Percentiles rank a stretch among this genome's conserved stretches.
phyloP scores from a whole-genome alignment of 2,113 vertebrate species.

The Spea multiplicata region DNA sequence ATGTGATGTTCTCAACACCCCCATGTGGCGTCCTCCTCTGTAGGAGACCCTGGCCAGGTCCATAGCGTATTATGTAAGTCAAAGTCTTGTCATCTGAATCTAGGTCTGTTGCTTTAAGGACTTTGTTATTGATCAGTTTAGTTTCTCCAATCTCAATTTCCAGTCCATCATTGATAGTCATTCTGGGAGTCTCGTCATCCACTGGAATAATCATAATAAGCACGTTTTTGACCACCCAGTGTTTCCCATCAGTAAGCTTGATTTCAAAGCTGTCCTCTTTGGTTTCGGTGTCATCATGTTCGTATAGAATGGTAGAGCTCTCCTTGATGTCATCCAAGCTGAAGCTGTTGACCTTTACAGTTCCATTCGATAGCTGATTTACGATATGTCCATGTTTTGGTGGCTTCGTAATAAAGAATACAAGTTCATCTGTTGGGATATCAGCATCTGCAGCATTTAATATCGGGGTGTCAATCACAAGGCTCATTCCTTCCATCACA shows the following conservation, averaged over 20 bases:
- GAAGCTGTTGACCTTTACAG: slow-evolving; percentile 79
- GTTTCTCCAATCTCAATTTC: slow-evolving; percentile 86
- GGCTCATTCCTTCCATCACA: slow-evolving; percentile 95
- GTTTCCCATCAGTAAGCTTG: slow-evolving; percentile 83
- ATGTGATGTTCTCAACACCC: slow-evolving; percentile 75
- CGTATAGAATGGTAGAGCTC: slow-evolving; percentile 87
- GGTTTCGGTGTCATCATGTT: slow-evolving; percentile 91
- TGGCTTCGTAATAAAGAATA: slow-evolving; percentile 75
- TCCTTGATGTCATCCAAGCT: slow-evolving; percentile 87
- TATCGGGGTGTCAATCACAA: slow-evolving; percentile 87
- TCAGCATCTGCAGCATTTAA: slow-evolving; percentile 85
- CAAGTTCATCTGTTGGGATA: slow-evolving; percentile 76
- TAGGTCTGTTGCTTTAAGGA: slow-evolving; percentile 89
- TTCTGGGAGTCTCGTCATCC: slow-evolving; percentile 92
- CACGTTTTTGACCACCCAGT: slow-evolving; percentile 71
- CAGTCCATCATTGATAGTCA: slow-evolving; percentile 89
- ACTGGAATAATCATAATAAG: slow-evolving; percentile 85
- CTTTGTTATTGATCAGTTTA: slow-evolving; percentile 74
- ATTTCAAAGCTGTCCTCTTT: slow-evolving; percentile 84
- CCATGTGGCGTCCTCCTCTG: slow-evolving; percentile 69
- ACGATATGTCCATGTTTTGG: slow-evolving; percentile 84
- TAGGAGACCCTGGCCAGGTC: slow-evolving; percentile 81
- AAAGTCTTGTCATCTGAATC: slow-evolving; percentile 87
- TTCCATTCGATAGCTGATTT: slow-evolving; percentile 82
- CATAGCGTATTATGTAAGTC: slow-evolving; percentile 80